Conservation (phyloP, 2,797 vertebrate species). For the Gymnothorax javanicus region DNA sequence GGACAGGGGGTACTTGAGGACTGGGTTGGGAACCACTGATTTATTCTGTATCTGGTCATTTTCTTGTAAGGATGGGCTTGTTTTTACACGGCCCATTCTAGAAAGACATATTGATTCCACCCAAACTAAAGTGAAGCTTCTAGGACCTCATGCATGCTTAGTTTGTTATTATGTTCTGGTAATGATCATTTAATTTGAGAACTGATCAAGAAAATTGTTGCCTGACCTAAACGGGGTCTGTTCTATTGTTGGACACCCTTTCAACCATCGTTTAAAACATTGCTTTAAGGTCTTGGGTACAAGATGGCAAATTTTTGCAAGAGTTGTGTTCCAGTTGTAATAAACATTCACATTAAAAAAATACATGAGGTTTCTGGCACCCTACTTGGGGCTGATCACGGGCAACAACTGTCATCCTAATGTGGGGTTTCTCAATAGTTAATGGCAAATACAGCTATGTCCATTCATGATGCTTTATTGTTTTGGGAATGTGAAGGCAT, state of each 20-base stretch:
- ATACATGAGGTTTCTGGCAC: not conserved
- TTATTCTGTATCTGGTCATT: no score
- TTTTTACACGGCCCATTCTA: constrained; percentile 13
- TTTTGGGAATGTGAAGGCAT: no score
- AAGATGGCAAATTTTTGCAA: not conserved
- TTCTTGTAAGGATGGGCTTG: no score
- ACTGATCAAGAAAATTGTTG: constrained; percentile 53
- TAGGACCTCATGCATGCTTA: not conserved
- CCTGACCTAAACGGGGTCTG: constrained; percentile 35
- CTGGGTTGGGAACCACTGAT: no score
- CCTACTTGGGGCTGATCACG: not conserved
- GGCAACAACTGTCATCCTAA: not conserved
- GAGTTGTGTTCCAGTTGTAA: not conserved
- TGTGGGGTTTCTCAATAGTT: not conserved
- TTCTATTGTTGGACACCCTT: not conserved
- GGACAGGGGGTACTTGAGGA: no score
- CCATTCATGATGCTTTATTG: not conserved
- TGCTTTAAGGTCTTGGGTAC: not conserved
- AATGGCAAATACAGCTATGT: not conserved
- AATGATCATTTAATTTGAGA: constrained; percentile 53
- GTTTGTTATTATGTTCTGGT: constrained; percentile 54
- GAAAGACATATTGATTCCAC: not conserved
- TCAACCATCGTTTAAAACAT: not conserved
- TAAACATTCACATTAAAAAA: not conserved
- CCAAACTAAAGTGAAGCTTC: not conserved